Evolutionary conservation across 2,888 invertebrate species (phyloP), one percentile per base, ranked within the genome.

Genomic region (Idaea dimidiata): DNA sequence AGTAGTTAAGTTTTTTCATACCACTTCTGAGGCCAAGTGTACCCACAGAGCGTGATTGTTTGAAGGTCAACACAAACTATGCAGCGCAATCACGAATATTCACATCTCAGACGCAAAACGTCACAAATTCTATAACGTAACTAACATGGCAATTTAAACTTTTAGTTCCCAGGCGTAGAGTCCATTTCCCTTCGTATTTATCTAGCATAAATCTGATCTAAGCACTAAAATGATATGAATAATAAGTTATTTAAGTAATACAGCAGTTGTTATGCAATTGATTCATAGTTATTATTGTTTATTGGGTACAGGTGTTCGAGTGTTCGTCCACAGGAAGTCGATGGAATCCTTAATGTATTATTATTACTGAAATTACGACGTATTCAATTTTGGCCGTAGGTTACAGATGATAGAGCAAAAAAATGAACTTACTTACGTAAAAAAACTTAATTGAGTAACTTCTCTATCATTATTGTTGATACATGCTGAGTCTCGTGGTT

Each of bases 21-120:
- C 59, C 64, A 72, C 64, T 82, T 82, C 68, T 73, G 57, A 56
- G 17, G 16, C 1, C 65, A 71, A 69, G 72, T 75, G 79, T 88
- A 86, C 85, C 32, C 62, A 60, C 68, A 70, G 72, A 43, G 80
- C 90, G 89, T 88, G 88, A 88, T 80, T 73, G 77, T 74, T 79
- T 79, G 84, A 89, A 90, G 90, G 90, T 88, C 89, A 82, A 64
- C 71, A 71, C 76, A 71, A 82, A 80, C 83, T 87, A 89, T 89
- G 89, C 89, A 85, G 86, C 81, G 82, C 78, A 81, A 86, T 87
- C 87, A 87, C 87, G 87, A 86, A 78, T 10, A 43, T 74, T 74
- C 71, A 70, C 64, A n/a, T 57, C 57, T 57, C 63, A 70, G 62
- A 54, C 62, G 43, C 64, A 65, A 72, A 82, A 81, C 66, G 64